Base-by-base conservation (phyloP, 1,140 invertebrate species). In the Nasonia longicornis region DNA sequence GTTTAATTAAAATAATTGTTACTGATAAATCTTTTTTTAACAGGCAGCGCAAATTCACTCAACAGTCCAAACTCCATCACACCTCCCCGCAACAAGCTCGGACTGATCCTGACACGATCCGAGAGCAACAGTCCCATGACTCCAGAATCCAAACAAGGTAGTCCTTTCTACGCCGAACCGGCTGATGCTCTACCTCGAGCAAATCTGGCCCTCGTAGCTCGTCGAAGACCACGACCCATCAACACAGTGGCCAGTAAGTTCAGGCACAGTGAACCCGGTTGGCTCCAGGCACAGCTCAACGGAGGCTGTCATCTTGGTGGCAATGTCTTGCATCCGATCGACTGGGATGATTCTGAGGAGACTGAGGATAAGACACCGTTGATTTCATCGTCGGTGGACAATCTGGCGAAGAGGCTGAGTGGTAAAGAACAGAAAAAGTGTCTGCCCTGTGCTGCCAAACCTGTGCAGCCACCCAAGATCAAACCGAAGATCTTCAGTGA, bases 81-180 rank as follows among this genome's bases (percentile, higher is more conserved):
- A 3, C 88, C 89, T 10, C 89, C 90, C 66, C 89, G 89, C 48
- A 91, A 90, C 66, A 90, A 90, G 75, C 72, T 91, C 0, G 89
- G 89, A 2, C 84, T 91, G 14, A 87, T 89, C 76, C 79, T 91
- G 11, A 84, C 88, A 2, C 89, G 88, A 48, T 90, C 89, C 0
- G 89, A 87, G 48, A 88, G 85, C 82, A 88, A 85, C 82, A 90
- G 89, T 58, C 90, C 89, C 42, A 90, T 88, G 2, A 84, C 86
- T 77, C 90, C 88, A 0, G 89, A 91, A 38, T 89, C 90, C 29
- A 94, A 95, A 84, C 93, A 95, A 86, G 94, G 94, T 14, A 97
- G 96, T 88, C 96, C 97, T 0, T 97, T 97, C 85, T 98, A 98
- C 88, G 96, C 96, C 2, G 97, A 98, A 90, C 97, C 97, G 58